A percentile compares a stretch with the other conserved stretches of the same genome.
Evolutionary conservation across 1,140 invertebrate genomes (phyloP).

Genomic region (Trichomalopsis sarcophagae): DNA sequence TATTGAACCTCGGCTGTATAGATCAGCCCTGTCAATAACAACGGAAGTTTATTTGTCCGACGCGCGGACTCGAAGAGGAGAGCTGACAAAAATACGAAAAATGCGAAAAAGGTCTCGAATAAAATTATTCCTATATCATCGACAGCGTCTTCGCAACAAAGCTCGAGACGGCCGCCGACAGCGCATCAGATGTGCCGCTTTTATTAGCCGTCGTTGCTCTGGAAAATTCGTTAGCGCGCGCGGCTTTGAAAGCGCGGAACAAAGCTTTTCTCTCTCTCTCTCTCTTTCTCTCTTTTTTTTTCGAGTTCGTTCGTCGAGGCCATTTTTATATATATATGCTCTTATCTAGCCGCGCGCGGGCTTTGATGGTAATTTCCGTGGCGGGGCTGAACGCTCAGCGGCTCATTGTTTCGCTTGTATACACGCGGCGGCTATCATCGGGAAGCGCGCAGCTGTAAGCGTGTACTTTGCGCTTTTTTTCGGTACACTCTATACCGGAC

Average conservation of each 20-base stretch:
- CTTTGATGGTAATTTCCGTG: neutral
- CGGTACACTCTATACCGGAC: neutral
- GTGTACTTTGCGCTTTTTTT: neutral
- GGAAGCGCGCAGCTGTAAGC: neutral
- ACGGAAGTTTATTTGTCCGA: neutral
- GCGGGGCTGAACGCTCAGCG: neutral
- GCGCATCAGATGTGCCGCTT: conserved; percentile 4
- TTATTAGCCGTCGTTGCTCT: conserved; percentile 34
- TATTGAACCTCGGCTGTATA: too few species aligned
- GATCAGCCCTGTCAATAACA: neutral
- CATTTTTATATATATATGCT: neutral
- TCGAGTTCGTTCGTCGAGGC: too few species aligned
- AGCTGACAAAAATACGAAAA: neutral
- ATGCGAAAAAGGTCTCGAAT: neutral
- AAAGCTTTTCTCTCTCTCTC: neutral
- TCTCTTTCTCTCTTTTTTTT: neutral
- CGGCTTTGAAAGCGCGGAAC: conserved; percentile 24
- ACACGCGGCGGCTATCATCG: neutral
- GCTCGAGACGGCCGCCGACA: too few species aligned
- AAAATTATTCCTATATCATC: too few species aligned
- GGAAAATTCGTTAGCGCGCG: conserved; percentile 27
- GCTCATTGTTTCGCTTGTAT: neutral
- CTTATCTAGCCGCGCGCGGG: neutral
- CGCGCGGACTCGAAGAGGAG: neutral
- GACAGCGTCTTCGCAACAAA: neutral